These are phyloP conservation scores for Asteroscopus sphinx DNA, from an alignment of 2,888 invertebrate genomes.

Conservation along the genomic window DNA sequence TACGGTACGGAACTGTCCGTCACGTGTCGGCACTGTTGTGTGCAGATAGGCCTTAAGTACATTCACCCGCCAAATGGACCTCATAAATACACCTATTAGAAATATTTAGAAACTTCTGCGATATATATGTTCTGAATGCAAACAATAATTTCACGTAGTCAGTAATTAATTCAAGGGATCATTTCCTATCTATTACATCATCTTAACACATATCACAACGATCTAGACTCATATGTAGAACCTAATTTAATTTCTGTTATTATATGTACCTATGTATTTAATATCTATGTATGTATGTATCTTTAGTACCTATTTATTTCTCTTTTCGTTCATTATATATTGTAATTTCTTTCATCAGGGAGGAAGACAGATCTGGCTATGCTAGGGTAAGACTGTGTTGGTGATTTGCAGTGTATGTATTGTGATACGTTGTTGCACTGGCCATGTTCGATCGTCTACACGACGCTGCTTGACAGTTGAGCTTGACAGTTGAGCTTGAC, in stretches of 20 bases:
- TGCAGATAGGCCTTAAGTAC: no score
- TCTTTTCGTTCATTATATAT: constrained; percentile 70
- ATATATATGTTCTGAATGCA: constrained; percentile 88
- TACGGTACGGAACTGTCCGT: no score
- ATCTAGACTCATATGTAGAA: constrained; percentile 38
- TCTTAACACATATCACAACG: constrained; percentile 56
- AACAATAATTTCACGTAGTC: constrained; percentile 64
- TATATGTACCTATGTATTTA: constrained; percentile 58
- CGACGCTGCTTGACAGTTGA: constrained; percentile 59
- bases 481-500: no score
- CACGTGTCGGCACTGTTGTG: no score
- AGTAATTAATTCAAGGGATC: constrained; percentile 46
- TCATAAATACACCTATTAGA: no score
- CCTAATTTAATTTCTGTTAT: constrained; percentile 52
- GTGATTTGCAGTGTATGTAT: constrained; percentile 82
- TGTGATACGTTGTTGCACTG: constrained; percentile 77
- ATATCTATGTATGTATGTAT: constrained; percentile 65
- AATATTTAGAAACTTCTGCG: constrained; percentile 46
- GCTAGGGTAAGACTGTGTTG: constrained; percentile 89
- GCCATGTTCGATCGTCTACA: constrained; percentile 40
- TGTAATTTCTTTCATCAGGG: constrained; percentile 89
- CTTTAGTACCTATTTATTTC: constrained; percentile 62
- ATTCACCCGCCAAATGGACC: no score
- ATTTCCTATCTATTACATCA: constrained; percentile 51
- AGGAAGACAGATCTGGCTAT: constrained; percentile 90